Conservation (phyloP, 2,888 invertebrate genomes). For the Choristoneura rosaceana region DNA sequence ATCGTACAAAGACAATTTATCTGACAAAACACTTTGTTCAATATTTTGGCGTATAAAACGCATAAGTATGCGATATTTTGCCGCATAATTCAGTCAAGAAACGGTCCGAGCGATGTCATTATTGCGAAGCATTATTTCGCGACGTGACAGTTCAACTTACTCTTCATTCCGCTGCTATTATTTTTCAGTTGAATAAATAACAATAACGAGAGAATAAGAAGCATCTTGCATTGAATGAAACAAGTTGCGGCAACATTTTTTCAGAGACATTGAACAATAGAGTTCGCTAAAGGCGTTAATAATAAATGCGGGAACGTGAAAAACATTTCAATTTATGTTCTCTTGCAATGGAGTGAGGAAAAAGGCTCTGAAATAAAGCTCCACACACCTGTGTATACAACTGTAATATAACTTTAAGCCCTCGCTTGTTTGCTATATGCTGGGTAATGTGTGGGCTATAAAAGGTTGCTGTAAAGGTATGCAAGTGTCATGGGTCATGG, state of each 20-base stretch:
- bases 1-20: too few relatives aligned
- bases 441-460: constrained; percentile 7
- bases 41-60: too few relatives aligned
- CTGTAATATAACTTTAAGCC: constrained; percentile 11
- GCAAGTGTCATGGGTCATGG: constrained; percentile 7
- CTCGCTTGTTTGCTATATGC: constrained; percentile 18
- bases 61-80: too few relatives aligned
- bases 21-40: too few relatives aligned
- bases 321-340: constrained; percentile 43
- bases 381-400: background rate
- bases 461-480: background rate
- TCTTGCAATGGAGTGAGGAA: constrained; percentile 28
- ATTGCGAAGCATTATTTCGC: background rate
- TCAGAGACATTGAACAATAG: constrained; percentile 33
- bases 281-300: constrained; percentile 40
- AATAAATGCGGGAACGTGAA: constrained; percentile 40
- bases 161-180: background rate
- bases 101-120: background rate
- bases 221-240: constrained; percentile 13
- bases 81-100: too few relatives aligned
- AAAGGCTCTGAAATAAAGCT: constrained; percentile 21
- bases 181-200: constrained; percentile 21
- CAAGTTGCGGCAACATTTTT: constrained; percentile 23
- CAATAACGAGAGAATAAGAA: constrained; percentile 13
- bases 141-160: constrained; percentile 1